Conservation (phyloP, 2,888 invertebrate species). For the Lacanobia wlatinum region DNA sequence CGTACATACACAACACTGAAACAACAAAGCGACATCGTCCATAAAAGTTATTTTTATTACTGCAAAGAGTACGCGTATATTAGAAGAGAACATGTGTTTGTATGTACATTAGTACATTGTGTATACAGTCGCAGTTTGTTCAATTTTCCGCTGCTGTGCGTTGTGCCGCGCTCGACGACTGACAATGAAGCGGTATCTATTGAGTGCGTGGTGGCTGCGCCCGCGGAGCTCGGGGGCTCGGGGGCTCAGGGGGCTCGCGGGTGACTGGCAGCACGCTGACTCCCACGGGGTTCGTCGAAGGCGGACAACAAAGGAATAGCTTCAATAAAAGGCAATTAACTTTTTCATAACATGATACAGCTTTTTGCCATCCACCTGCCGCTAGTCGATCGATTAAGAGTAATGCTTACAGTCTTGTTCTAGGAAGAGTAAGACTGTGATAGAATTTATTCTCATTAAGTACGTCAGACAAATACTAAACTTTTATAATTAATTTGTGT, state of each 20-base stretch:
- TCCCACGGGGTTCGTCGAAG: conserved; percentile 23
- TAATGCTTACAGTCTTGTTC: background rate
- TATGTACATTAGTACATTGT: background rate
- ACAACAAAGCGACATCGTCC: conserved; percentile 61
- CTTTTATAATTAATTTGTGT: conserved; percentile 14
- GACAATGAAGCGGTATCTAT: conserved; percentile 25
- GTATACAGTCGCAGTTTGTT: conserved; percentile 31
- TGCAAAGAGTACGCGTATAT: conserved; percentile 28
- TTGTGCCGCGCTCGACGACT: conserved; percentile 18
- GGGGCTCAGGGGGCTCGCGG: conserved; percentile 6
- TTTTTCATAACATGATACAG: conserved; percentile 32
- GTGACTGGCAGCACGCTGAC: conserved; percentile 1
- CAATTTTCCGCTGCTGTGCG: conserved; percentile 28
- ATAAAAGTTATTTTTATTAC: conserved; percentile 61
- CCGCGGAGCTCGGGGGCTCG: background rate
- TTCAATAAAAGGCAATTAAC: conserved; percentile 41
- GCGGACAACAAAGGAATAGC: conserved; percentile 22
- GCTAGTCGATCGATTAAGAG: conserved; percentile 11
- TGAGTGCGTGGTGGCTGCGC: conserved; percentile 9
- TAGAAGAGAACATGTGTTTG: conserved; percentile 10
- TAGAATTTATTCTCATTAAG: background rate
- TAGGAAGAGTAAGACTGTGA: background rate
- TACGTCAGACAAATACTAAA: conserved; percentile 1
- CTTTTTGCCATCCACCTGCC: conserved; percentile 29
- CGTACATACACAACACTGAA: conserved; percentile 47